Base-by-base conservation (phyloP, 2,797 vertebrate genomes). In the Cuniculus paca region DNA sequence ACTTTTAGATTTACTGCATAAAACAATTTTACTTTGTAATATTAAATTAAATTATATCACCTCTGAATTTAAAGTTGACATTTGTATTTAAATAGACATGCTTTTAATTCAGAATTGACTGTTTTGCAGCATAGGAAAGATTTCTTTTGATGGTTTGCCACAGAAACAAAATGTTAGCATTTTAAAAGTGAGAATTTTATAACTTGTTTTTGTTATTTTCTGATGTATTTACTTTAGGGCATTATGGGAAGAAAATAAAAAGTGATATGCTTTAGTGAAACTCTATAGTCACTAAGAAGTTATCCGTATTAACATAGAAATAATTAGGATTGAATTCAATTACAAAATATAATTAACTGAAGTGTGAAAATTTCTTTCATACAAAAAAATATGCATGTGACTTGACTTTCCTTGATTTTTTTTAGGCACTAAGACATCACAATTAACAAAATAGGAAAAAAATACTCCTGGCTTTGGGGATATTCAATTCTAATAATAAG, bases 1-100 rank as follows among this genome's bases (percentile, higher is more conserved):
- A 95, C 48, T 95, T 97, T 81, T 20, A 85, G 52, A 97, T 97
- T 97, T 97, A 97, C 92, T 96, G 50, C n/a, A 89, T 85, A 74
- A 78, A 96, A 92, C 75, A 95, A 79, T 96, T 98, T 97, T 48
- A 97, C 4, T 54, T 94, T 50, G 17, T 95, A 93, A 24, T 74
- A 97, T 91, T 84, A 95, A 96, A 87, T 96, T 48, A 96, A 95
- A 68, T 95, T 95, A 78, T 95, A 97, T 79, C 74, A 34, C 0
- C 70, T 61, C 13, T 97, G 39, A 94, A 97, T 96, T 97, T 77
- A 91, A 31, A 93, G 91, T 68, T 22, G 12, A 9, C 97, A 48
- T 96, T 56, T 77, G 2, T 70, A 58, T 89, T 95, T n/a, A 77
- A 42, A 82, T 90, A 87, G 36, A 63, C 58, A 68, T 45, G 9